Percentiles rank a stretch among this genome's conserved stretches.
These are phyloP conservation scores for Sminthurinus aureus DNA, from an alignment of 2,888 invertebrate genomes.

Conservation along the genomic window DNA sequence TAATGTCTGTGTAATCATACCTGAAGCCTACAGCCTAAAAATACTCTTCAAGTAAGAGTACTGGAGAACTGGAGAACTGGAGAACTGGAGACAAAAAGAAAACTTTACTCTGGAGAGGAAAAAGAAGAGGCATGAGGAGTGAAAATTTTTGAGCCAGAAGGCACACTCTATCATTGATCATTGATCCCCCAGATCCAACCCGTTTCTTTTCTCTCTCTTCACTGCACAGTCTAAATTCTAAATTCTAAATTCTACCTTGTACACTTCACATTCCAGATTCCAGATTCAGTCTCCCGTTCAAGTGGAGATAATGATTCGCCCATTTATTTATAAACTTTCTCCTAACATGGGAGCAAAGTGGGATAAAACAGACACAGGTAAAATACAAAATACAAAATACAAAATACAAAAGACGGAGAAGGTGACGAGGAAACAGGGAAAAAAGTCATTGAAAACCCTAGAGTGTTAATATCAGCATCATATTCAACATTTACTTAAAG, in stretches of 20 bases:
- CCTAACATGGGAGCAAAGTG: neutral
- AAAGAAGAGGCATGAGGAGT: conserved; percentile 1
- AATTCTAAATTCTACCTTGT: too few relatives aligned
- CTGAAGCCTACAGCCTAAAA: too few relatives aligned
- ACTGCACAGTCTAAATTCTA: too few relatives aligned
- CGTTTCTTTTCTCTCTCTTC: neutral
- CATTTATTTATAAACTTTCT: conserved; percentile 14
- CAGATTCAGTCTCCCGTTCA: conserved; percentile 4
- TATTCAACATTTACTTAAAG: neutral
- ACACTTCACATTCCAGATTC: too few relatives aligned
- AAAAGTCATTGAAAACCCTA: neutral
- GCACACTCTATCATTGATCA: conserved; percentile 11
- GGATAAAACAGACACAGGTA: neutral
- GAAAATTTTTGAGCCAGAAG: conserved; percentile 8
- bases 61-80: neutral
- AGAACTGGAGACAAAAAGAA: too few relatives aligned
- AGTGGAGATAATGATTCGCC: conserved; percentile 23
- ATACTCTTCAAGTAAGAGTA: too few relatives aligned
- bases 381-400: neutral
- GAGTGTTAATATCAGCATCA: too few relatives aligned
- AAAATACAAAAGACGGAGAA: neutral
- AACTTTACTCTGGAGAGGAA: neutral
- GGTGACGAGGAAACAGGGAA: neutral
- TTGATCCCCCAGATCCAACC: neutral
- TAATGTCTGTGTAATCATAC: too few relatives aligned